A percentile compares a stretch with the other conserved stretches of the same genome.
Evolutionary conservation across 2,113 vertebrate species (phyloP).

Genomic region (Gallinago jamesoni): DNA sequence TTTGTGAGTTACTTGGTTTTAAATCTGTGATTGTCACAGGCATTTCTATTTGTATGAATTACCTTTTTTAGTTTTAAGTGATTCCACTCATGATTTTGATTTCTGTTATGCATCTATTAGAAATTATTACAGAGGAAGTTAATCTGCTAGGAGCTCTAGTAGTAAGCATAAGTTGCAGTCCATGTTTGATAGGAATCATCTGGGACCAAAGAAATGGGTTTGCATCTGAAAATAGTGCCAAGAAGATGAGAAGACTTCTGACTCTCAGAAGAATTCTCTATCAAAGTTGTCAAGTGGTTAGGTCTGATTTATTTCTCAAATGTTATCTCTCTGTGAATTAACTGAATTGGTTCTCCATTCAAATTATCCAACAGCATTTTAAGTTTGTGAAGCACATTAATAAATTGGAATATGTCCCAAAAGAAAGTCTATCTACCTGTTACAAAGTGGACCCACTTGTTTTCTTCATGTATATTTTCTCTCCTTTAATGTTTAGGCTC

Average conservation of each 20-base stretch:
- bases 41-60: neutral
- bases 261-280: neutral
- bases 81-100: neutral
- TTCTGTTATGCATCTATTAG: neutral
- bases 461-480: constrained; percentile 10
- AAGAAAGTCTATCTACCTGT: neutral
- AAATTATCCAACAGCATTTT: constrained; percentile 39
- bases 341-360: constrained; percentile 33
- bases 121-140: neutral
- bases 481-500: constrained; percentile 11
- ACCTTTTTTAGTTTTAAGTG: neutral
- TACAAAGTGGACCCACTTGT: constrained; percentile 17
- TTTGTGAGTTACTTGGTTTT: neutral
- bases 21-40: neutral
- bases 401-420: constrained; percentile 22
- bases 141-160: neutral
- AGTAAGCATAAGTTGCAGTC: neutral
- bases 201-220: neutral
- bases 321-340: neutral
- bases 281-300: constrained; percentile 15
- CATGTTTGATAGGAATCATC: neutral
- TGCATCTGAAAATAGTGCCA: neutral
- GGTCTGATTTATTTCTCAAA: neutral
- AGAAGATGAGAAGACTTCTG: neutral
- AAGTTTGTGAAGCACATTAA: constrained; percentile 9